These are phyloP conservation scores for Chironomus tepperi DNA, from an alignment of 1,140 invertebrate genomes.

Conservation along the genomic window DNA sequence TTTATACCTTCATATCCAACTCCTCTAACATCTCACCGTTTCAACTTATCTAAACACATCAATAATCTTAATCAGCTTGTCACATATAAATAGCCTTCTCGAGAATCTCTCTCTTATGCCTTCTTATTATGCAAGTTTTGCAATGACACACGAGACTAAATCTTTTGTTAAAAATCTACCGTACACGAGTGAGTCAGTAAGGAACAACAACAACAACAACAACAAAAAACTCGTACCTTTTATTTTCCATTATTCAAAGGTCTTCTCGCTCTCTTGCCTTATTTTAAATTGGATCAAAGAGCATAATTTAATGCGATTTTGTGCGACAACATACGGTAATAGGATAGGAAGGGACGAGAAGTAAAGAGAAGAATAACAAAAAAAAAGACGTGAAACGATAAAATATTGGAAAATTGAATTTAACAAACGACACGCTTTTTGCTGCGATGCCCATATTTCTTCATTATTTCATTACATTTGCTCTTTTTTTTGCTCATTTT, in stretches of 20 bases:
- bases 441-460: constrained; percentile 18
- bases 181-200: too few relatives aligned
- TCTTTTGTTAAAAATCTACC: too few relatives aligned
- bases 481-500: not conserved
- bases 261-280: not conserved
- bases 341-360: not conserved
- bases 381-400: constrained; percentile 12
- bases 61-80: constrained; percentile 1
- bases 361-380: constrained; percentile 7
- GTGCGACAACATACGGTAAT: not conserved
- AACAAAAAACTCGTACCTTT: too few relatives aligned
- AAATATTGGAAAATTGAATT: constrained; percentile 23
- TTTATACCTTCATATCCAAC: too few relatives aligned
- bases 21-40: not conserved
- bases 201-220: too few relatives aligned
- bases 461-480: constrained; percentile 20
- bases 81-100: not conserved
- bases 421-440: constrained; percentile 18
- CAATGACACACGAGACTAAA: too few relatives aligned
- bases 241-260: too few relatives aligned
- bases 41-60: constrained; percentile 2
- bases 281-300: constrained; percentile 14
- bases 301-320: constrained; percentile 3
- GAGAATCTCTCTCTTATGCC: not conserved
- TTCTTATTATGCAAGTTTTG: not conserved